phyloP scores from a whole-genome alignment of 1,140 invertebrate species.

The Penaeus indicus region DNA sequence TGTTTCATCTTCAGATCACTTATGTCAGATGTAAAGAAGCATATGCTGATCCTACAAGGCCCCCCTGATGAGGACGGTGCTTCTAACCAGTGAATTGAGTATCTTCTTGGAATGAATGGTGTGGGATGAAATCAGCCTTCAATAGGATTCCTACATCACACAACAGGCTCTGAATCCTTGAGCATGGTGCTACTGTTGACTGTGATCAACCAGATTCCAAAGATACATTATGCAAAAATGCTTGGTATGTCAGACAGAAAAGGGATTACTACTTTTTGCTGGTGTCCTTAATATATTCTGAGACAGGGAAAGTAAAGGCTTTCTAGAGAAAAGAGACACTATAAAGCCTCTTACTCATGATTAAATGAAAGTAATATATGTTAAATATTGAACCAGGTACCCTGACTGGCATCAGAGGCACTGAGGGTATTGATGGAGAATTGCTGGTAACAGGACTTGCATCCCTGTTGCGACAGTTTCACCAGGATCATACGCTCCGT shows the following conservation, averaged over 20 bases:
- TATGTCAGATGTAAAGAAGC: conserved; percentile 72
- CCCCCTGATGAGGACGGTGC: conserved; percentile 72
- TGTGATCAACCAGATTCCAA: conserved; percentile 81
- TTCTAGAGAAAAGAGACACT: too few relatives aligned
- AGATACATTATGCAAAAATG: conserved; percentile 81
- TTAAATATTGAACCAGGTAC: conserved; percentile 74
- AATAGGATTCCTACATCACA: conserved; percentile 88
- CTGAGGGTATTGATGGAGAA: conserved; percentile 86
- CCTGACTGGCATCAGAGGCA: conserved; percentile 79
- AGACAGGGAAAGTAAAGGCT: too few relatives aligned
- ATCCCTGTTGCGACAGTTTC: conserved; percentile 87
- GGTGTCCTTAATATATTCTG: conserved; percentile 44
- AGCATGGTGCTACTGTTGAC: conserved; percentile 84
- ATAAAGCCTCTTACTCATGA: too few relatives aligned
- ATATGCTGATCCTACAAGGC: conserved; percentile 72
- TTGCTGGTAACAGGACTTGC: conserved; percentile 85
- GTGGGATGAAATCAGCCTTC: conserved; percentile 88
- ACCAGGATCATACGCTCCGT: conserved; percentile 76
- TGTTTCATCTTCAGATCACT: conserved; percentile 29
- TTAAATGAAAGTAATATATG: background rate
- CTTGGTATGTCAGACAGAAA: conserved; percentile 75
- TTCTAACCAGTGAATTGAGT: conserved; percentile 81
- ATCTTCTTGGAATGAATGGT: conserved; percentile 86
- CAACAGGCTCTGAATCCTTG: conserved; percentile 80
- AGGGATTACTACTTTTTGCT: background rate